Evolutionary conservation across 2,797 vertebrate species (phyloP), one percentile per base, ranked within the genome.

Genomic region (Notolepis coatsorum): DNA sequence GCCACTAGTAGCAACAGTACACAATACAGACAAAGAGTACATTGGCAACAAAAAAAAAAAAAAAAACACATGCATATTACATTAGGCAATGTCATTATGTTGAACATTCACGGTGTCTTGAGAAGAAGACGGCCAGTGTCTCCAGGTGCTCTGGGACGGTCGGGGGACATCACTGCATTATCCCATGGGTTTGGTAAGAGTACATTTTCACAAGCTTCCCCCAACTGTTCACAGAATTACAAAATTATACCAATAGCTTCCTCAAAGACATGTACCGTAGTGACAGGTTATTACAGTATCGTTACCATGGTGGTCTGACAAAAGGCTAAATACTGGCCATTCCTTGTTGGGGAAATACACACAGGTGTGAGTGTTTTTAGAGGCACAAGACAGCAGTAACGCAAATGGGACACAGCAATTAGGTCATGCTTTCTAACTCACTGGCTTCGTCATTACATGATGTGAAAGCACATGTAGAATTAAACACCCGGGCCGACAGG

Each of bases 361-460:
- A 60, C 41, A 13, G 17, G 9, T 27, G 45, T 48, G 33, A 63
- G 47, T 68, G 54, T 51, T 20, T n/a, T n/a, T n/a, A n/a, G 55
- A 74, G 62, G 71, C 69, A 66, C 61, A 71, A 79, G 81, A 87
- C 81, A 85, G 84, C 79, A 82, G 80, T 75, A 77, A 79, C 81
- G 74, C 37, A 49, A 21, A 42, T 18, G 4, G 45, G 10, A 17
- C 20, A 18, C 20, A 42, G 56, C 15, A 60, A 47, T 12, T 8
- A 35, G 35, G 13, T 41, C 47, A 46, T 47, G 48, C 48, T 69
- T 53, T 47, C 59, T 41, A 42, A 65, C 52, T 52, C 51, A 39
- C 56, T 17, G 1, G 12, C 46, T 20, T 23, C 6, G 20, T 23
- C 17, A n/a, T n/a, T 37, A 21, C 1, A 20, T 2, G 39, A 54